Conservation (phyloP, 2,888 invertebrate genomes). For the Himalopsyche japonica region DNA sequence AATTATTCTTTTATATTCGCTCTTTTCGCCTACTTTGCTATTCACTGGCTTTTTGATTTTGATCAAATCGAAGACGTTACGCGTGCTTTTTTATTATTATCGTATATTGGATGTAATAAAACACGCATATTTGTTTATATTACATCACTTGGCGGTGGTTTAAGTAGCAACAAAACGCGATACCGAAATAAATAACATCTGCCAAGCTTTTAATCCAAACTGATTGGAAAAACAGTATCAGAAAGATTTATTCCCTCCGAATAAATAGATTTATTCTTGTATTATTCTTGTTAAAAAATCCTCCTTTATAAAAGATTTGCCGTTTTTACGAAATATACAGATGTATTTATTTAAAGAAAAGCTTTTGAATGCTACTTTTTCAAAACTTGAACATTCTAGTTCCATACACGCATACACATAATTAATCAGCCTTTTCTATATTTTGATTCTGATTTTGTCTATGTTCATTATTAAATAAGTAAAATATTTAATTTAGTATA, state of each 20-base stretch:
- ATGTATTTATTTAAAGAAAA: too few relatives aligned
- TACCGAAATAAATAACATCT: neutral
- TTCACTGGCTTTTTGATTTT: neutral
- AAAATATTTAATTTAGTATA: too few relatives aligned
- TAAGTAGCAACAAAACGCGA: neutral
- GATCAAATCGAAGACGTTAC: neutral
- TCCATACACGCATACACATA: too few relatives aligned
- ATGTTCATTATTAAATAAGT: too few relatives aligned
- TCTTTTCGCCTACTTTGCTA: conserved; percentile 12
- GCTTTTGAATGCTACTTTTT: too few relatives aligned
- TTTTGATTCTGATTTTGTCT: too few relatives aligned
- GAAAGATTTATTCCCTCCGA: neutral
- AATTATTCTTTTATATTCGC: conserved; percentile 50
- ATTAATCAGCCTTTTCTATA: too few relatives aligned
- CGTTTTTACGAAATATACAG: too few relatives aligned
- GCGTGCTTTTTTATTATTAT: conserved; percentile 2
- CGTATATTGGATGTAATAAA: conserved; percentile 1
- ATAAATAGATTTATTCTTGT: neutral
- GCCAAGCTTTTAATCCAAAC: neutral
- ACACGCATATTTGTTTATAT: neutral
- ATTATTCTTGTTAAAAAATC: neutral
- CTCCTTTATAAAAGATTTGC: neutral
- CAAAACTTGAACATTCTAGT: too few relatives aligned
- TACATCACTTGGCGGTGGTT: neutral
- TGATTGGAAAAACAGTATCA: neutral